These are phyloP conservation scores for Falcunculus frontatus DNA, from an alignment of 2,113 vertebrate species.

Conservation along the genomic window DNA sequence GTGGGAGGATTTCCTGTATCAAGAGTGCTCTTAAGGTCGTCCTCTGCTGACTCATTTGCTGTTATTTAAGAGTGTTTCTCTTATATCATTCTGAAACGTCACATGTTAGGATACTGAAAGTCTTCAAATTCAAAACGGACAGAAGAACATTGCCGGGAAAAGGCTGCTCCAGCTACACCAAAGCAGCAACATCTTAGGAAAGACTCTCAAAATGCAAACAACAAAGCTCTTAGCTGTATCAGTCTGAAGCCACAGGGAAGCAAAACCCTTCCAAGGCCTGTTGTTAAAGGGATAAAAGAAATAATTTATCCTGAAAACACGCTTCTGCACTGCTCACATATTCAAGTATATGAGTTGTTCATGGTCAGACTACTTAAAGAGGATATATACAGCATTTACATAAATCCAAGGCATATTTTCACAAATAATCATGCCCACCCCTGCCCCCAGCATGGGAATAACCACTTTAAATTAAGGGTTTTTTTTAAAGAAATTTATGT, in stretches of 20 bases:
- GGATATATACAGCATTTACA: neutral
- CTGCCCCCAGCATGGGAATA: neutral
- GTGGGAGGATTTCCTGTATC: constrained; percentile 15
- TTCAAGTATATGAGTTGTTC: neutral
- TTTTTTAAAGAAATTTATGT: neutral
- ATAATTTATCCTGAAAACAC: neutral
- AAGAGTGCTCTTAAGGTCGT: neutral
- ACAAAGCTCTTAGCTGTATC: neutral
- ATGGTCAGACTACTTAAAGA: neutral
- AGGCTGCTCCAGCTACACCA: neutral
- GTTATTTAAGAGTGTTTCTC: neutral
- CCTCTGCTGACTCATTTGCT: constrained; percentile 50
- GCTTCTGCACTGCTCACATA: neutral
- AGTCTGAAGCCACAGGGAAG: neutral
- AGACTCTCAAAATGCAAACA: neutral
- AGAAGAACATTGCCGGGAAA: neutral
- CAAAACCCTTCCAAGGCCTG: neutral
- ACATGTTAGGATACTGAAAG: neutral
- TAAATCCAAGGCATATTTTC: neutral
- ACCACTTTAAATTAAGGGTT: neutral
- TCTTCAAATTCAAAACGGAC: neutral
- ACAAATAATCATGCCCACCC: neutral
- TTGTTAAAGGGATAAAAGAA: neutral
- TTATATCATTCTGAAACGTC: neutral
- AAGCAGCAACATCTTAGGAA: neutral